These are phyloP conservation scores for Bombus pyrosoma DNA, from an alignment of 1,140 invertebrate species.

Conservation along the genomic window DNA sequence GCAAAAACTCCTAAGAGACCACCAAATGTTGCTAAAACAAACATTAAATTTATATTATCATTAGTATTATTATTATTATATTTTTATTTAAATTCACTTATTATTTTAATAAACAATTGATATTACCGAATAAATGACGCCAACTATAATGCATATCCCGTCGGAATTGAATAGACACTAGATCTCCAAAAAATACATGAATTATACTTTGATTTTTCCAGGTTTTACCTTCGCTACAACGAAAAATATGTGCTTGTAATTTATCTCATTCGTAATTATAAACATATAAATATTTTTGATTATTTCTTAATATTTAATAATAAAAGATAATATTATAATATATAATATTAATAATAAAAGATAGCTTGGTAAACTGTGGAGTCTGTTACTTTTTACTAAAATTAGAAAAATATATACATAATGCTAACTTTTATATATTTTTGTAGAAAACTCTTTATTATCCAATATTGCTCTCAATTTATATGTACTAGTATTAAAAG, in stretches of 20 bases:
- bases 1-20: slow-evolving; percentile 86
- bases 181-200: slow-evolving; percentile 74
- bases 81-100: not conserved
- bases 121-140: slow-evolving; percentile 74
- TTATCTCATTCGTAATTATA: no score
- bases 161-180: slow-evolving; percentile 71
- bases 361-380: not conserved
- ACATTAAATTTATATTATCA: not conserved
- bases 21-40: slow-evolving; percentile 86
- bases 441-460: not conserved
- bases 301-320: not conserved
- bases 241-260: not conserved
- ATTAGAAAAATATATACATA: not conserved
- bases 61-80: not conserved
- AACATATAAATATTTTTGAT: not conserved
- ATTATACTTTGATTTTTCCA: slow-evolving; percentile 65
- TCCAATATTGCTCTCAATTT: not conserved
- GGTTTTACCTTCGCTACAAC: slow-evolving; percentile 43
- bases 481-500: not conserved
- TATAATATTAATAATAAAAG: not conserved
- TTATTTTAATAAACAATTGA: slow-evolving; percentile 5
- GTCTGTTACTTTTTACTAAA: not conserved
- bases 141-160: slow-evolving; percentile 70
- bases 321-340: no score
- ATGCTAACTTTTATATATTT: not conserved